A percentile compares a stretch with the other conserved stretches of the same genome.
Evolutionary conservation across 2,113 vertebrate genomes (phyloP).

Genomic region (Erinaceus europaeus): DNA sequence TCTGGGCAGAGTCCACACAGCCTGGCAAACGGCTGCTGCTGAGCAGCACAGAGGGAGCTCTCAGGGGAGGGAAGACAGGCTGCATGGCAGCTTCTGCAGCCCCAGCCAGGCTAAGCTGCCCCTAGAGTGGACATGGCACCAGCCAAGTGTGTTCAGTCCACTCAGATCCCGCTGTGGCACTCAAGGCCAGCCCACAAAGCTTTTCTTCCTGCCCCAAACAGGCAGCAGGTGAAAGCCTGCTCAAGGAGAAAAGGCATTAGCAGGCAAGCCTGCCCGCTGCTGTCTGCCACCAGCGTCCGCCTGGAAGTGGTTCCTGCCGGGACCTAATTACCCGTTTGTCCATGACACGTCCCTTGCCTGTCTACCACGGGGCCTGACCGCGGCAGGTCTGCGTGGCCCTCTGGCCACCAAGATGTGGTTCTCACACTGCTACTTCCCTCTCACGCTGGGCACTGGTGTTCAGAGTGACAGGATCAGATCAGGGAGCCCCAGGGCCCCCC

Average conservation of each 20-base stretch:
- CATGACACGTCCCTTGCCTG: not conserved
- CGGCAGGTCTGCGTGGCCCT: not conserved
- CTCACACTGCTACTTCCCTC: not conserved
- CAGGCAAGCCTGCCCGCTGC: not conserved
- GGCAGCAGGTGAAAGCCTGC: not conserved
- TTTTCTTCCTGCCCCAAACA: not conserved
- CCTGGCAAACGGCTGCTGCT: not conserved
- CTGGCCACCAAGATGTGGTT: not conserved
- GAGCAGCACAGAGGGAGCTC: not conserved
- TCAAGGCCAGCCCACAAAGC: not conserved
- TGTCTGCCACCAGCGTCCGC: not conserved
- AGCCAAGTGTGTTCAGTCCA: not conserved
- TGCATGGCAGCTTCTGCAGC: fast-evolving
- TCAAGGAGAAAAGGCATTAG: not conserved
- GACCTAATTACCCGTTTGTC: not conserved
- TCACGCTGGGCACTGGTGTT: not conserved
- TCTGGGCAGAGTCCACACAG: not conserved
- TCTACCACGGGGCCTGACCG: not conserved
- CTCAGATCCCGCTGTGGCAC: not conserved
- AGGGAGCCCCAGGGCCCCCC: not conserved
- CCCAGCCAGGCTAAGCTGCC: not conserved
- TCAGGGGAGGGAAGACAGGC: not conserved
- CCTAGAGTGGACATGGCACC: not conserved
- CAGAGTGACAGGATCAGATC: fast-evolving
- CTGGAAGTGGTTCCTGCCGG: not conserved